Conservation (phyloP, 1,140 invertebrate species). For the Bombus confusus region DNA sequence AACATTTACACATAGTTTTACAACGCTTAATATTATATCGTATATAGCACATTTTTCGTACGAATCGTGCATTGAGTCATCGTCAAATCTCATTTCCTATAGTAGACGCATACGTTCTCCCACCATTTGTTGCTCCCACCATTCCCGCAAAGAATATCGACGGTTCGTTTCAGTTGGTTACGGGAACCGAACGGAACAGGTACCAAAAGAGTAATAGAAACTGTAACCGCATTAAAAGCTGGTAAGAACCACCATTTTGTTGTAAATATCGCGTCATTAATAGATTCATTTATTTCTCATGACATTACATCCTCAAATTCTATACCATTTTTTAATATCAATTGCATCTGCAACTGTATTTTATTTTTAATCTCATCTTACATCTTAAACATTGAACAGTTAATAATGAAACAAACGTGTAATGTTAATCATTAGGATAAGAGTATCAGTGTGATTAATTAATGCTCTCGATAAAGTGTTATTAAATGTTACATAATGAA, state of each 20-base stretch:
- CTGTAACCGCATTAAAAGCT: neutral
- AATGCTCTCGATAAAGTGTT: neutral
- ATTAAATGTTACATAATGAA: too few relatives aligned
- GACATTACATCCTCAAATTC: neutral
- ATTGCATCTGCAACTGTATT: neutral
- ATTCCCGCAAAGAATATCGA: neutral
- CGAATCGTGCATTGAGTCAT: neutral
- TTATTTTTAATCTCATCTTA: neutral
- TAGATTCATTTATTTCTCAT: neutral
- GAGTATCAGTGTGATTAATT: neutral
- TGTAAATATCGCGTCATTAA: neutral
- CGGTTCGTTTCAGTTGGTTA: conserved; percentile 39
- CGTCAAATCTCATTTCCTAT: neutral
- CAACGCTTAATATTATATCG: neutral
- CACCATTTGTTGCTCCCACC: conserved; percentile 12
- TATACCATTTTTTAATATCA: neutral
- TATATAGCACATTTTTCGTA: neutral
- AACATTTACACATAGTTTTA: neutral
- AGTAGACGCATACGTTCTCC: neutral
- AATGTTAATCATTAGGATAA: too few relatives aligned
- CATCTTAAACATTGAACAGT: neutral
- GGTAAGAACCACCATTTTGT: conserved; percentile 40
- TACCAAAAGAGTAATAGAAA: neutral
- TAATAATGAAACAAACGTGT: neutral
- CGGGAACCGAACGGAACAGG: conserved; percentile 20